A percentile compares a stretch with the other conserved stretches of the same genome.
phyloP scores from a whole-genome alignment of 2,888 invertebrate species.

The Parascotia fuliginaria region DNA sequence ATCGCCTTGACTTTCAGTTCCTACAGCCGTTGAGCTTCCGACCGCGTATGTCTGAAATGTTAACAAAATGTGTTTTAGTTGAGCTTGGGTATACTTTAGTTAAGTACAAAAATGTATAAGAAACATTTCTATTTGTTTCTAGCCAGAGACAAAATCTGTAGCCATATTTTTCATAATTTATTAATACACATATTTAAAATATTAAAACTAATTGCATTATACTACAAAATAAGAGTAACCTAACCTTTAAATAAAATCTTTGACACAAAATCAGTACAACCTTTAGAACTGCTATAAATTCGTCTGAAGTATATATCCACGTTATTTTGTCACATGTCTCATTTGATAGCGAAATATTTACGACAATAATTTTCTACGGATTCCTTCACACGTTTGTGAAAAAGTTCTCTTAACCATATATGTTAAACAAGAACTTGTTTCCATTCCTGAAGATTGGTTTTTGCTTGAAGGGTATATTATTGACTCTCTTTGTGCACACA shows the following conservation, averaged over 20 bases:
- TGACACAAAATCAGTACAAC: background rate
- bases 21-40: conserved; percentile 44
- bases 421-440: conserved; percentile 7
- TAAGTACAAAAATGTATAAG: too few species aligned
- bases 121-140: too few species aligned
- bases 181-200: too few species aligned
- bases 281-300: conserved; percentile 11
- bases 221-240: too few species aligned
- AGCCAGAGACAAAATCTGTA: too few species aligned
- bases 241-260: conserved; percentile 4
- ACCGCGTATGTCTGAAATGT: conserved; percentile 17
- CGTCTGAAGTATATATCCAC: conserved; percentile 12
- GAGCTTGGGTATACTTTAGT: background rate
- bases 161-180: too few species aligned
- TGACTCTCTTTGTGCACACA: conserved; percentile 13
- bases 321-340: conserved; percentile 28
- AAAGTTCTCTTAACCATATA: background rate
- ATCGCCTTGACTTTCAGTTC: conserved; percentile 58
- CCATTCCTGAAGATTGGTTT: conserved; percentile 11
- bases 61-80: background rate
- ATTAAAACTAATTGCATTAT: too few species aligned
- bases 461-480: conserved; percentile 4
- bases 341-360: conserved; percentile 35
- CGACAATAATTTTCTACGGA: conserved; percentile 22
- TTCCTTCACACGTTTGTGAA: conserved; percentile 2